These are phyloP conservation scores for Syngnathus rostellatus DNA, from an alignment of 2,797 vertebrate species.

Conservation along the genomic window DNA sequence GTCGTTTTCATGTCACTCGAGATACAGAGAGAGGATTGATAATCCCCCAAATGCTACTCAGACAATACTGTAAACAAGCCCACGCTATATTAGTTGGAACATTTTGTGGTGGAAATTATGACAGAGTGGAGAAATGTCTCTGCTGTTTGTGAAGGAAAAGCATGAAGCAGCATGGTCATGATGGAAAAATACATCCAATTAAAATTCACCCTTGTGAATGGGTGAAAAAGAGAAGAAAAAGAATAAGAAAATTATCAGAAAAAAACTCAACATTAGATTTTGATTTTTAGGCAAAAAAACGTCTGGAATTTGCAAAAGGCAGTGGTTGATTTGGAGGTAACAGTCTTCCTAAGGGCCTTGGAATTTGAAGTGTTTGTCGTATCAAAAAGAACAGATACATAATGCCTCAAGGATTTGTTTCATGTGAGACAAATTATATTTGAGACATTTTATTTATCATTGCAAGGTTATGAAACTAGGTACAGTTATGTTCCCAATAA, in stretches of 20 bases:
- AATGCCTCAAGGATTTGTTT: not conserved
- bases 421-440: not conserved
- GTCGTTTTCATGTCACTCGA: slow-evolving; percentile 26
- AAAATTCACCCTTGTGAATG: not conserved
- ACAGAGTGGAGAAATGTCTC: slow-evolving; percentile 12
- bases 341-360: not conserved
- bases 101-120: slow-evolving; percentile 21
- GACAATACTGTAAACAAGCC: slow-evolving; percentile 31
- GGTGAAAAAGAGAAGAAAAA: slow-evolving; percentile 23
- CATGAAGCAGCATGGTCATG: slow-evolving; percentile 25
- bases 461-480: too few relatives aligned
- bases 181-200: slow-evolving; percentile 44
- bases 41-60: slow-evolving; percentile 30
- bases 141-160: slow-evolving; percentile 22
- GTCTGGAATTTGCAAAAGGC: not conserved
- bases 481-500: not conserved
- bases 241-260: not conserved
- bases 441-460: too few relatives aligned
- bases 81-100: slow-evolving; percentile 13
- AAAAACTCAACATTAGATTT: not conserved
- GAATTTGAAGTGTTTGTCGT: not conserved
- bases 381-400: not conserved
- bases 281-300: not conserved
- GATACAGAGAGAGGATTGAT: slow-evolving; percentile 33
- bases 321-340: not conserved